Percentiles rank a stretch among this genome's conserved stretches.
phyloP scores from a whole-genome alignment of 2,113 vertebrate genomes.

The Willisornis vidua region DNA sequence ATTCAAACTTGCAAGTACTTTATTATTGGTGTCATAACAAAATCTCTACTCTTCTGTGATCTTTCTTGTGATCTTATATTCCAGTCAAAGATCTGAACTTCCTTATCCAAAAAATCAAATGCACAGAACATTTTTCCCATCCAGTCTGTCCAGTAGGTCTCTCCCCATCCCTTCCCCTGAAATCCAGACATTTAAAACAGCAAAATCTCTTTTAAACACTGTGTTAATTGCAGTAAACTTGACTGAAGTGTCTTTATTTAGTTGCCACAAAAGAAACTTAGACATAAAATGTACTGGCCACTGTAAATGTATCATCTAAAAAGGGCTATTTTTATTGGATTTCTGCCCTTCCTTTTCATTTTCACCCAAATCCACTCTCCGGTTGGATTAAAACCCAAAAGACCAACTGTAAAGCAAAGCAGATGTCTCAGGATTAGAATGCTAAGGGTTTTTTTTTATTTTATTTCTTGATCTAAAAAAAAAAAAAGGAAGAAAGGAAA shows the following conservation, averaged over 20 bases:
- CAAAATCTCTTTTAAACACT: slow-evolving; percentile 66
- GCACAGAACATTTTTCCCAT: neutral
- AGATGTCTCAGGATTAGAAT: slow-evolving; percentile 75
- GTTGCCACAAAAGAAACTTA: slow-evolving; percentile 70
- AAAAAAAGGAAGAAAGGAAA: neutral
- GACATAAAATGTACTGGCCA: slow-evolving; percentile 60
- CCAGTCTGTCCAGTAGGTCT: neutral
- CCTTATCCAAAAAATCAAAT: neutral
- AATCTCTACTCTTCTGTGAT: neutral
- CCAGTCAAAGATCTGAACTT: neutral
- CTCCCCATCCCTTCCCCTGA: neutral
- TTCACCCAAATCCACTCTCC: neutral
- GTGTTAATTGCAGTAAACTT: slow-evolving; percentile 78
- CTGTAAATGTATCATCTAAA: slow-evolving; percentile 70
- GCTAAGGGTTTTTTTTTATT: neutral
- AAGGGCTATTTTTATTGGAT: neutral
- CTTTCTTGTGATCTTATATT: neutral
- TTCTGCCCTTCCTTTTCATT: neutral
- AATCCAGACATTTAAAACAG: neutral
- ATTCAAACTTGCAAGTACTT: neutral
- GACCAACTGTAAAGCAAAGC: slow-evolving; percentile 62
- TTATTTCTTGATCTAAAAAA: slow-evolving; percentile 29
- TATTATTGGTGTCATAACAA: neutral
- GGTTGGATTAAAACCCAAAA: slow-evolving; percentile 1
- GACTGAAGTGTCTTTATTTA: slow-evolving; percentile 76